A percentile compares a stretch with the other conserved stretches of the same genome.
Evolutionary conservation across 2,797 vertebrate genomes (phyloP).

Genomic region (Phataginus tricuspis): DNA sequence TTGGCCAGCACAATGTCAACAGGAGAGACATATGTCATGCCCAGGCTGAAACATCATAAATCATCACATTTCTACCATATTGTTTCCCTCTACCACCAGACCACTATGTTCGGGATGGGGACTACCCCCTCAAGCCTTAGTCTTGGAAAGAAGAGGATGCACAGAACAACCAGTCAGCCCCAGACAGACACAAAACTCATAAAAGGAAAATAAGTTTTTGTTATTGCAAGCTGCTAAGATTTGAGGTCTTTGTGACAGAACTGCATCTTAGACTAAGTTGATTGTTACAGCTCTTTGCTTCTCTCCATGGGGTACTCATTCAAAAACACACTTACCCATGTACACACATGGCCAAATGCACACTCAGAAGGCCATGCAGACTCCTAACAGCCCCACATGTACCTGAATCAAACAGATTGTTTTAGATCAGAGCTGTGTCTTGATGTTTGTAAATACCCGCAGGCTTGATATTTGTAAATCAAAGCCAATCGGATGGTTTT

Average conservation of each 20-base stretch:
- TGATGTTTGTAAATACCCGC: neutral
- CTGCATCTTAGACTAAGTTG: accelerated
- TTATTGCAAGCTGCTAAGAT: neutral
- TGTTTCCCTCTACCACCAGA: too few relatives aligned
- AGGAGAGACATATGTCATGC: neutral
- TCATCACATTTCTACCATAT: neutral
- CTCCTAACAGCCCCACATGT: neutral
- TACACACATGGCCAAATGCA: neutral
- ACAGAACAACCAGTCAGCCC: neutral
- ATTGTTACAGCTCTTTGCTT: accelerated
- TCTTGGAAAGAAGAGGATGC: neutral
- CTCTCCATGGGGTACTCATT: neutral
- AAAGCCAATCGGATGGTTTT: neutral
- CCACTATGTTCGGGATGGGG: accelerated
- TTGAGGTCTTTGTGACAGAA: neutral
- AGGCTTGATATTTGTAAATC: neutral
- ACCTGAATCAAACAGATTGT: neutral
- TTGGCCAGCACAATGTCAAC: neutral
- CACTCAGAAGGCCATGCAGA: neutral
- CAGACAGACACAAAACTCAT: neutral
- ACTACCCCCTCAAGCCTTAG: neutral
- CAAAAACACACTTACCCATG: too few relatives aligned
- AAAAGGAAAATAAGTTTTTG: neutral
- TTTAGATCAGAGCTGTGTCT: neutral
- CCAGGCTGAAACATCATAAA: neutral